Conservation (phyloP, 2,888 invertebrate species). For the Sympetrum striolatum region DNA sequence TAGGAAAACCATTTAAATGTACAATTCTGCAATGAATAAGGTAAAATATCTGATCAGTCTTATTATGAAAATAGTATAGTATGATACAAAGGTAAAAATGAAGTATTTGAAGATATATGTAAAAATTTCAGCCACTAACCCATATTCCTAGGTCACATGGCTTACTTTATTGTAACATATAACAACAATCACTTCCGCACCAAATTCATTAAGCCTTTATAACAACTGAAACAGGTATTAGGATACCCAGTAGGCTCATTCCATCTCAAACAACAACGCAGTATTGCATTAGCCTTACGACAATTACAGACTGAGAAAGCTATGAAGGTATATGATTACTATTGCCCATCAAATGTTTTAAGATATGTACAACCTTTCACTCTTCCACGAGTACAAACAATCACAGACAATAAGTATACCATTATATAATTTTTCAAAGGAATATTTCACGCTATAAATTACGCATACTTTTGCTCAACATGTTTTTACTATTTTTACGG, state of each 20-base stretch:
- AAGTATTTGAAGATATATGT: not conserved
- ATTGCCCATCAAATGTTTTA: constrained; percentile 27
- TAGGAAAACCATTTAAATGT: no score
- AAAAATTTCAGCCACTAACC: constrained; percentile 36
- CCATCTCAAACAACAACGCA: constrained; percentile 20
- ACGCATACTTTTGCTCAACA: constrained; percentile 4
- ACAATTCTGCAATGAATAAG: not conserved
- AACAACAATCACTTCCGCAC: constrained; percentile 37
- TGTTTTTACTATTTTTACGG: constrained; percentile 5
- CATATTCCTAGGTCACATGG: not conserved
- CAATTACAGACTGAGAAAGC: constrained; percentile 31
- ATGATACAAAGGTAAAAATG: not conserved
- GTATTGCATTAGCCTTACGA: constrained; percentile 32
- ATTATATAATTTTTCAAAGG: constrained; percentile 1
- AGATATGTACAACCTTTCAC: constrained; percentile 35
- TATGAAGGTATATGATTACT: constrained; percentile 26
- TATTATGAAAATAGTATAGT: not conserved
- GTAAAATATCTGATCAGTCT: not conserved
- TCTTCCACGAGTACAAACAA: constrained; percentile 30
- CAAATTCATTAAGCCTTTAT: constrained; percentile 24
- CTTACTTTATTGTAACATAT: constrained; percentile 37
- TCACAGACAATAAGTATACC: constrained; percentile 39
- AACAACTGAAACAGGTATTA: constrained; percentile 16
- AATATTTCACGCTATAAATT: constrained; percentile 33
- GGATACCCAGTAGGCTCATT: constrained; percentile 19